These are phyloP conservation scores for Polypterus bichir DNA, from an alignment of 2,113 vertebrate species.

Conservation along the genomic window DNA sequence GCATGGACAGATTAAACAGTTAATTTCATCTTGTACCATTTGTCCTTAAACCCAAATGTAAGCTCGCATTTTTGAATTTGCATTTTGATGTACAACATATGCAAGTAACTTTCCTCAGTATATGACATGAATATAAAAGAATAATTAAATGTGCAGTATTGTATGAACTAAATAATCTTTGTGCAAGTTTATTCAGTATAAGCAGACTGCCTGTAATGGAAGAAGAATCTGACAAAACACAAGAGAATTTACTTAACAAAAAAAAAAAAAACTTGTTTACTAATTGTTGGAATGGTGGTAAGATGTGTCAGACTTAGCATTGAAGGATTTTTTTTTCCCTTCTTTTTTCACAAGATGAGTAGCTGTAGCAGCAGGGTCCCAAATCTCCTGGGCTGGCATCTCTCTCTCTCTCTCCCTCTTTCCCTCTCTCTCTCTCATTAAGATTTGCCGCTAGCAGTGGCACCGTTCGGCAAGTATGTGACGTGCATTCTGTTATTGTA, in stretches of 20 bases:
- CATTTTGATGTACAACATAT: too few species aligned
- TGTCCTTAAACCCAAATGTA: too few species aligned
- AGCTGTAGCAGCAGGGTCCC: conserved; percentile 74
- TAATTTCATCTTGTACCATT: too few species aligned
- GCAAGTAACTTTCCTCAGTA: too few species aligned
- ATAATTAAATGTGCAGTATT: too few species aligned
- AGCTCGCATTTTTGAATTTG: too few species aligned
- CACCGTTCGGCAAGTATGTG: conserved; percentile 74
- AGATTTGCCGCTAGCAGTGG: conserved; percentile 80
- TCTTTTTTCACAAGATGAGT: conserved; percentile 48
- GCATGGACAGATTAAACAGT: too few species aligned
- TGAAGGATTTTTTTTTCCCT: conserved; percentile 52
- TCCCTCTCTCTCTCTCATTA: conserved; percentile 61
- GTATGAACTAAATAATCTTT: not conserved
- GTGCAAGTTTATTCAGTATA: not conserved
- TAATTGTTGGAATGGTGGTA: conserved; percentile 76
- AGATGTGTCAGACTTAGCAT: conserved; percentile 70
- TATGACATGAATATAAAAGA: too few species aligned
- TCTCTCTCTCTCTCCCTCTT: not conserved
- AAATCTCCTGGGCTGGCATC: conserved; percentile 68
- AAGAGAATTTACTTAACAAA: conserved; percentile 69
- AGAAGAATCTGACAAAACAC: conserved; percentile 70
- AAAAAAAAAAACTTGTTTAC: conserved; percentile 52
- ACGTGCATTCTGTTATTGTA: conserved; percentile 82
- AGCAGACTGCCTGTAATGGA: conserved; percentile 39